A percentile compares a stretch with the other conserved stretches of the same genome.
These are phyloP conservation scores for Heterodera schachtii DNA, from an alignment of 1,140 invertebrate genomes.

Conservation along the genomic window DNA sequence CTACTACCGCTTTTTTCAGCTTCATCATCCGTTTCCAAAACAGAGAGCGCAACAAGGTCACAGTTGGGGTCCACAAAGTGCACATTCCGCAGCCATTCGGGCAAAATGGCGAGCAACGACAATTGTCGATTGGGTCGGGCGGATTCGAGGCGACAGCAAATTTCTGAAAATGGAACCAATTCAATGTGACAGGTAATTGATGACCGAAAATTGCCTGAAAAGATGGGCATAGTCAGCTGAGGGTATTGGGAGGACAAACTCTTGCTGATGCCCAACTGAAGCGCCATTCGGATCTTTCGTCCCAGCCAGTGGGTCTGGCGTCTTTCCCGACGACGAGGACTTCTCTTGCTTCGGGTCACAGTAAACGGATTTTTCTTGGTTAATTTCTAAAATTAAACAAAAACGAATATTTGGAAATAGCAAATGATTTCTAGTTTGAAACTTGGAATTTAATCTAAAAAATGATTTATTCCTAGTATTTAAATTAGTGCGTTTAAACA, in stretches of 20 bases:
- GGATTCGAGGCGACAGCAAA: constrained; percentile 89
- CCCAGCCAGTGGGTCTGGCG: too few species aligned
- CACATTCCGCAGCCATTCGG: constrained; percentile 91
- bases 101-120: constrained; percentile 82
- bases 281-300: too few species aligned
- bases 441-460: too few species aligned
- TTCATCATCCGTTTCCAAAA: background rate
- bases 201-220: constrained; percentile 75
- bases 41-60: constrained; percentile 71
- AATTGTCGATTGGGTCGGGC: constrained; percentile 47
- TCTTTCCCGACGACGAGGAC: too few species aligned
- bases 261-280: constrained; percentile 85
- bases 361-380: too few species aligned
- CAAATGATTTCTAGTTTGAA: too few species aligned
- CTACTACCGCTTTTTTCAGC: background rate
- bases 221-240: constrained; percentile 97
- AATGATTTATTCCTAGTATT: too few species aligned
- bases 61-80: constrained; percentile 94
- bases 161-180: constrained; percentile 72
- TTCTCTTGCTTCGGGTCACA: too few species aligned
- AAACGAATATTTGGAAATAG: too few species aligned
- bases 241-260: constrained; percentile 90
- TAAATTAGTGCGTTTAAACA: too few species aligned
- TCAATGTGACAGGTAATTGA: constrained; percentile 24
- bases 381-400: too few species aligned